These are phyloP conservation scores for Megalops cyprinoides DNA, from an alignment of 2,797 vertebrate genomes.

Conservation along the genomic window DNA sequence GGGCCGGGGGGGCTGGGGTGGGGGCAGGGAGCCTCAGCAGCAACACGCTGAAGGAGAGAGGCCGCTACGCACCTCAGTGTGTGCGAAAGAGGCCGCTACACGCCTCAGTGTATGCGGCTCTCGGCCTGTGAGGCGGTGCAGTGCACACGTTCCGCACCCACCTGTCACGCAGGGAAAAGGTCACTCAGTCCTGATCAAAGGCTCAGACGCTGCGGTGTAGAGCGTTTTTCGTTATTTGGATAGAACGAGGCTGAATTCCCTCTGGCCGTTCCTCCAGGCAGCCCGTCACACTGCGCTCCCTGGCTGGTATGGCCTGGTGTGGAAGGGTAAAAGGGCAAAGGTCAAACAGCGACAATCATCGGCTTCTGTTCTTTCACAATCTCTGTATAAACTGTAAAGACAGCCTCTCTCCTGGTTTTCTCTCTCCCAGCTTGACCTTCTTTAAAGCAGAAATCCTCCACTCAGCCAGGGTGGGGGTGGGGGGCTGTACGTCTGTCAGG, in stretches of 20 bases:
- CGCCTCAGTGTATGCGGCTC: too few species aligned
- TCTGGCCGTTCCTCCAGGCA: not conserved
- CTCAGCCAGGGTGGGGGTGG: constrained; percentile 26
- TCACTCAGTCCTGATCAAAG: too few species aligned
- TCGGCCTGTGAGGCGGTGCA: too few species aligned
- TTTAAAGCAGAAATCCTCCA: constrained; percentile 35
- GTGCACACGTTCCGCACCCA: too few species aligned
- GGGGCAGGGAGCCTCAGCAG: constrained; percentile 71
- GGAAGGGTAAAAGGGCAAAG: not conserved
- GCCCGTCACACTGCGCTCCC: not conserved
- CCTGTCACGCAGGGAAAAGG: constrained; percentile 69
- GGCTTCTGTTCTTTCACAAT: not conserved
- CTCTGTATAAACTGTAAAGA: not conserved
- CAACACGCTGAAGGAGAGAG: constrained; percentile 33
- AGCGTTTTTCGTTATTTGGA: too few species aligned
- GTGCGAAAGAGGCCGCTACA: constrained; percentile 68
- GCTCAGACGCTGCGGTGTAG: too few species aligned
- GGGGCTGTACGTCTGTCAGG: constrained; percentile 51
- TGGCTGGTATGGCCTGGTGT: not conserved
- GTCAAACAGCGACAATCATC: not conserved
- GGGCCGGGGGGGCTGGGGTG: constrained; percentile 58
- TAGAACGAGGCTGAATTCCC: too few species aligned
- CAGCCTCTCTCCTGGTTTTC: constrained; percentile 12
- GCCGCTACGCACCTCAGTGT: constrained; percentile 64
- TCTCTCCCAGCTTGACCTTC: constrained; percentile 28